Conservation (phyloP, 2,797 vertebrate species). For the Malacoraja senta region DNA sequence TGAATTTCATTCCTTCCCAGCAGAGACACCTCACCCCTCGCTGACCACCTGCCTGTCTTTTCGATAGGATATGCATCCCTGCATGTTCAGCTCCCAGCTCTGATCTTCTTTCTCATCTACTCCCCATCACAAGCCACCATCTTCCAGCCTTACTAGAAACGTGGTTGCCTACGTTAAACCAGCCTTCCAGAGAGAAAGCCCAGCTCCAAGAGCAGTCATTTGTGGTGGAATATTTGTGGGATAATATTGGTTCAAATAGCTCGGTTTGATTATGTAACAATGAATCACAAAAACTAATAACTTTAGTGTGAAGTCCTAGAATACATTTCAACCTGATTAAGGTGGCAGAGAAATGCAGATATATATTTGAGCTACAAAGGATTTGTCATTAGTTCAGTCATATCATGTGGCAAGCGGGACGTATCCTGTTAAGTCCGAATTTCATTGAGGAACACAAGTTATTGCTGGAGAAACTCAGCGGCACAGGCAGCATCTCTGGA, state of each 20-base stretch:
- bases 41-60: no score
- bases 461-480: no score
- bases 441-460: neutral
- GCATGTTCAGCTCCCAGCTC: no score
- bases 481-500: no score
- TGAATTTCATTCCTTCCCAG: no score
- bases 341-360: neutral
- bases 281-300: neutral
- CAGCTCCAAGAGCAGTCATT: neutral
- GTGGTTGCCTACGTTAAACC: neutral
- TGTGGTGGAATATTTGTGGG: neutral
- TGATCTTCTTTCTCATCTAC: no score
- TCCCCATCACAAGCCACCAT: neutral
- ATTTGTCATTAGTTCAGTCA: neutral
- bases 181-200: neutral
- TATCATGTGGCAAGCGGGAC: neutral
- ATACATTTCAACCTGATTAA: neutral
- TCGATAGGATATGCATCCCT: no score
- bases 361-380: neutral
- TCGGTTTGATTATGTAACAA: neutral
- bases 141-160: neutral
- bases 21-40: no score
- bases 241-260: neutral
- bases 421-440: neutral
- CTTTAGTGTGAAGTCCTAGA: neutral